These are phyloP conservation scores for Heliconius cydno DNA, from an alignment of 2,888 invertebrate genomes.

Conservation along the genomic window DNA sequence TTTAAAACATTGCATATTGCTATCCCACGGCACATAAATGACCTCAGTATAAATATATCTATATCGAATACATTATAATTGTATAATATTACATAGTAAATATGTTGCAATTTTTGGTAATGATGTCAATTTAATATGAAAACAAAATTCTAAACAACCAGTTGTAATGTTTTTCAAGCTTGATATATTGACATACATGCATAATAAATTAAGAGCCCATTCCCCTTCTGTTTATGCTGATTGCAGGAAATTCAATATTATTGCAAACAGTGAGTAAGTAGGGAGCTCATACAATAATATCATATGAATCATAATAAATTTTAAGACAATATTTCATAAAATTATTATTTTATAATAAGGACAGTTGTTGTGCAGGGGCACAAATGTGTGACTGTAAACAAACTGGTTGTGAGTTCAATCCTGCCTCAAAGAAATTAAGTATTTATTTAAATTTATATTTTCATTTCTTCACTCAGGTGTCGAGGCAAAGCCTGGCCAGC, in stretches of 20 bases:
- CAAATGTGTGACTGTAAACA: neutral
- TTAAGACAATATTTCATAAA: neutral
- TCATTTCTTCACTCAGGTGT: too few species aligned
- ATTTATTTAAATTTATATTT: neutral
- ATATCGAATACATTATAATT: too few species aligned
- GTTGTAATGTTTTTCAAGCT: neutral
- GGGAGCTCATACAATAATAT: constrained; percentile 1
- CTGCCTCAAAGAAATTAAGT: neutral
- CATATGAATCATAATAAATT: constrained; percentile 8
- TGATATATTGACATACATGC: constrained; percentile 23
- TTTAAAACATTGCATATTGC: too few species aligned
- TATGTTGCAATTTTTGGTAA: neutral
- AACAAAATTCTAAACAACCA: neutral
- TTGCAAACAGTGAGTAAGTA: constrained; percentile 28
- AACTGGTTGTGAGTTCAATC: neutral
- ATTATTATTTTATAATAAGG: too few species aligned
- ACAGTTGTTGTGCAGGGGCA: neutral
- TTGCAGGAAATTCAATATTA: constrained; percentile 43
- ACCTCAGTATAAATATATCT: too few species aligned
- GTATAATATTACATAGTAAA: too few species aligned
- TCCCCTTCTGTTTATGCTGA: constrained; percentile 41
- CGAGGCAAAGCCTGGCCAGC: too few species aligned
- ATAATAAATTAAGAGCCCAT: constrained; percentile 23
- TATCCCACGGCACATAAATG: too few species aligned
- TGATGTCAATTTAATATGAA: neutral